These are phyloP conservation scores for Pelecanus crispus DNA, from an alignment of 2,113 vertebrate genomes.

Conservation along the genomic window DNA sequence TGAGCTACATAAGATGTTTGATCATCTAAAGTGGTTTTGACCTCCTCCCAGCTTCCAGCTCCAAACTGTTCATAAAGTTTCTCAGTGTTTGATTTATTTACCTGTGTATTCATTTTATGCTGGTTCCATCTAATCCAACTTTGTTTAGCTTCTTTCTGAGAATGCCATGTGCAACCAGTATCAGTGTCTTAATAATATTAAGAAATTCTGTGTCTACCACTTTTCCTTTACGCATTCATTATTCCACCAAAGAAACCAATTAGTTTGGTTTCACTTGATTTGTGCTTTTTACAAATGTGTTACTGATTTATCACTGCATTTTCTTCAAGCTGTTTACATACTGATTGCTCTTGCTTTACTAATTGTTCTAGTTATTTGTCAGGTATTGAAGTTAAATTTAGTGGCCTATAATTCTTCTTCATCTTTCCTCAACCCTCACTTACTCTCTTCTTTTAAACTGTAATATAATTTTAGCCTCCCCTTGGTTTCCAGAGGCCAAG, in stretches of 20 bases:
- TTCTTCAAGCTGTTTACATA: conserved; percentile 41
- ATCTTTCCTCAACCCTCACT: background rate
- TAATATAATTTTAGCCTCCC: background rate
- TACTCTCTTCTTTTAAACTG: background rate
- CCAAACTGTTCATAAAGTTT: background rate
- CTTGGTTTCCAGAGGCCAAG: background rate
- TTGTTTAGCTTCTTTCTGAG: background rate
- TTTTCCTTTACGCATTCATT: background rate
- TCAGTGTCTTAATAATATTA: background rate
- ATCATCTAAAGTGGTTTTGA: background rate
- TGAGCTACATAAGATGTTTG: background rate
- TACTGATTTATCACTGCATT: background rate
- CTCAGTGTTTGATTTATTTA: conserved; percentile 1
- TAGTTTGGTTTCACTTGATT: conserved; percentile 42
- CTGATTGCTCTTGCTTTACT: conserved; percentile 49
- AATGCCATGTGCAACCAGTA: background rate
- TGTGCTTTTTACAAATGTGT: conserved; percentile 39
- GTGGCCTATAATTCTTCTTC: conserved; percentile 27
- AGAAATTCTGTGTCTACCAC: background rate
- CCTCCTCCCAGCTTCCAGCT: background rate
- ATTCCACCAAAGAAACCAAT: conserved; percentile 16
- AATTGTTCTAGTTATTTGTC: conserved; percentile 48
- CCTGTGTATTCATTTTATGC: background rate
- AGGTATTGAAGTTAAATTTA: conserved; percentile 40
- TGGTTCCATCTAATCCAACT: background rate